Evolutionary conservation across 2,797 vertebrate genomes (phyloP).

Genomic region (Oryzias sinensis): DNA sequence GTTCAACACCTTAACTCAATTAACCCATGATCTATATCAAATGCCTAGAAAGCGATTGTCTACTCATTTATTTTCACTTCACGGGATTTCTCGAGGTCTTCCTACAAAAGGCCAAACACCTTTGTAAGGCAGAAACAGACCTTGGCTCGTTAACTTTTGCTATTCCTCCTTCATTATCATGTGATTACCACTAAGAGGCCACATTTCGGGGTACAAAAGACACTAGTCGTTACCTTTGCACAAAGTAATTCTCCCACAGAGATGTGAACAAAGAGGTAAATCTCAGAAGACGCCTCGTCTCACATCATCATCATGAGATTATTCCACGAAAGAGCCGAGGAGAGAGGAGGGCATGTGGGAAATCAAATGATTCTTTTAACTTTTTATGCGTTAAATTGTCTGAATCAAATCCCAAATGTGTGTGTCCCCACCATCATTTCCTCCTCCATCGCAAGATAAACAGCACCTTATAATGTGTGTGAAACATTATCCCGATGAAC

Average conservation of each 20-base stretch:
- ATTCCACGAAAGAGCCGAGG: slow-evolving; percentile 15
- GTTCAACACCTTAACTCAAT: slow-evolving; percentile 39
- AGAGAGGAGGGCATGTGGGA: slow-evolving; percentile 10
- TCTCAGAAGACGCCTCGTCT: slow-evolving; percentile 26
- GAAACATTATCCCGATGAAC: slow-evolving; percentile 72
- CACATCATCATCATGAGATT: slow-evolving; percentile 31
- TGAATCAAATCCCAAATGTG: slow-evolving; percentile 43
- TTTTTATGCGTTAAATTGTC: slow-evolving; percentile 53
- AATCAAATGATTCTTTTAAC: slow-evolving; percentile 37
- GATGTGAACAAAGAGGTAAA: slow-evolving; percentile 26
- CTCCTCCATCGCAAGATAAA: slow-evolving; percentile 48
- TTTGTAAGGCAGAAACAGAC: slow-evolving; percentile 30
- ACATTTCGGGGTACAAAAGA: slow-evolving; percentile 56
- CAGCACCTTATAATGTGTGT: slow-evolving; percentile 63
- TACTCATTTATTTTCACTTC: slow-evolving; percentile 46
- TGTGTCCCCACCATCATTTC: slow-evolving; percentile 15
- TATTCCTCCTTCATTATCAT: slow-evolving; percentile 59
- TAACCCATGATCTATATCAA: slow-evolving; percentile 22
- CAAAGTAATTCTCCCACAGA: slow-evolving; percentile 16
- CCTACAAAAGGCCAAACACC: slow-evolving; percentile 22
- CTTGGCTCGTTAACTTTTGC: slow-evolving; percentile 58
- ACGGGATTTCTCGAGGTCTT: slow-evolving; percentile 26
- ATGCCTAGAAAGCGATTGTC: slow-evolving; percentile 37
- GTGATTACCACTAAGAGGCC: slow-evolving; percentile 65
- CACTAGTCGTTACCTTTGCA: slow-evolving; percentile 26